Base-by-base conservation (phyloP, 2,888 invertebrate genomes). In the Trichacis sp. region DNA sequence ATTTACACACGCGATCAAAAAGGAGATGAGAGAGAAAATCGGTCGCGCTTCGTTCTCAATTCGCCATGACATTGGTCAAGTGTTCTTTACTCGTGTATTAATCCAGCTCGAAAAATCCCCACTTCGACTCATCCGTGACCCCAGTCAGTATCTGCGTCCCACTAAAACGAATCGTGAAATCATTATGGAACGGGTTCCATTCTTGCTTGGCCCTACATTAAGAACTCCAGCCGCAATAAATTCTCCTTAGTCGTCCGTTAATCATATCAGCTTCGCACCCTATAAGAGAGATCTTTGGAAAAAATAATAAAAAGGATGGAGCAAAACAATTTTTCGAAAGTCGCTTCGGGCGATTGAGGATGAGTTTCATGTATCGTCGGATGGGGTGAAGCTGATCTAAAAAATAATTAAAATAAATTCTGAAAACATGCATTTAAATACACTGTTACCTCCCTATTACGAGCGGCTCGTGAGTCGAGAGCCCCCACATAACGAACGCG, bases 181-280 rank as follows among this genome's bases (percentile, higher is more conserved):
- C 62, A 68, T 68, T 56, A 57, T 40, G 33, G 63, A 77, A 74
- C 76, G 69, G 74, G 75, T 76, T 74, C 62, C 67, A 59, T 70
- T 63, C 63, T 42, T 65, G 56, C 59, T 47, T 58, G 59, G 55
- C 55, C 62, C 58, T 18, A 20, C 56, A 59, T 62, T 40, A 58
- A 38, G 48, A 54, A 50, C 50, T 40, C 52, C 33, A n/a, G 11
- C 2, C 33, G 33, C 33, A n/a, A 33, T 33, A n/a, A 33, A 33
- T 33, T n/a, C 11, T 33, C 33, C 14, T 5, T 15, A 4, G 14
- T 40, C 40, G 5, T 14, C 12, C 40, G 2, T 3, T 8, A 12
- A 40, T 40, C 14, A 33, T 11, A n/a, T n/a, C n/a, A n/a, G n/a
- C 11, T 33, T 33, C 33, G n/a, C 33, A 2, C 33, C 33, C 33